Percentiles rank a stretch among this genome's conserved stretches.
Conservation (phyloP, 1,140 invertebrate genomes). For the Euura lappo region DNA sequence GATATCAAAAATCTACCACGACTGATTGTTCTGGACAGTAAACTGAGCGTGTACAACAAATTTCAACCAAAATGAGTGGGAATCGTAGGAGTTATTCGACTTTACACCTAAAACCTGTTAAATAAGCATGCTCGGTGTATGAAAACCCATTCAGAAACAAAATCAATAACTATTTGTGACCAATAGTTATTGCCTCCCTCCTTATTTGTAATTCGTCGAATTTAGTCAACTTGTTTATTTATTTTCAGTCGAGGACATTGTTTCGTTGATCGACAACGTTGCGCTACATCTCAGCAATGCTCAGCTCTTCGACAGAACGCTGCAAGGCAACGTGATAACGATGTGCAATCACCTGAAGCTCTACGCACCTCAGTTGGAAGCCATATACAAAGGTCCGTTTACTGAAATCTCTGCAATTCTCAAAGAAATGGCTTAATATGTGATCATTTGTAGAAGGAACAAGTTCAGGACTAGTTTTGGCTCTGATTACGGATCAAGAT, state of each 20-base stretch:
- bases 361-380: conserved; percentile 76
- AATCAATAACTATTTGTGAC: too few species aligned
- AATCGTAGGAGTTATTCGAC: too few species aligned
- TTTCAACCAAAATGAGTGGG: too few species aligned
- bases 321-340: conserved; percentile 67
- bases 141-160: too few species aligned
- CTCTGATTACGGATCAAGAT: not conserved
- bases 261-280: conserved; percentile 74
- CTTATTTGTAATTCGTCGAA: too few species aligned
- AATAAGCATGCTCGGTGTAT: too few species aligned
- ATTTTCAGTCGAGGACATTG: conserved; percentile 71
- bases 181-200: too few species aligned
- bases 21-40: too few species aligned
- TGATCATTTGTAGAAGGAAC: conserved; percentile 5
- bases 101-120: too few species aligned
- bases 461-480: not conserved
- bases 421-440: conserved; percentile 9
- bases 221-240: conserved; percentile 1
- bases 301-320: conserved; percentile 62
- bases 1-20: too few species aligned
- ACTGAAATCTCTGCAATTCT: conserved; percentile 18
- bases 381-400: conserved; percentile 73
- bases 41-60: too few species aligned
- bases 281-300: conserved; percentile 70
- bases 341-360: conserved; percentile 76